Evolutionary conservation across 2,113 vertebrate species (phyloP), one percentile per base, ranked within the genome.

Genomic region (Chelonoidis abingdonii): DNA sequence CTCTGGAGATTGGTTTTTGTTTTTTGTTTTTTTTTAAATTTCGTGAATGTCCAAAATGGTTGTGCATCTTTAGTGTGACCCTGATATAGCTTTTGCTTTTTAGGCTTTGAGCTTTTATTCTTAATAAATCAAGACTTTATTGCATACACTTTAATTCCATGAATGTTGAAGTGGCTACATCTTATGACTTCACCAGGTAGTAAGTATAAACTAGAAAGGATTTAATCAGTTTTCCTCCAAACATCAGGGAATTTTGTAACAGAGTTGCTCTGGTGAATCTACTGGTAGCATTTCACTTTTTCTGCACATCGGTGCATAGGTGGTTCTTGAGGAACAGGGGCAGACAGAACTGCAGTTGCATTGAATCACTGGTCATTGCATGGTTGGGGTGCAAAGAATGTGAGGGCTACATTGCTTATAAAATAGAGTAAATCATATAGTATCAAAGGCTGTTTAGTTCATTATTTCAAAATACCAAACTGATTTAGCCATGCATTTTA

Each of bases 231-330:
- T 83, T 10, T 87, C 29, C 92, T 94, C 56, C 41, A 53, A 49
- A 29, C 91, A 89, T 86, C 56, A 87, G 69, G 29, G 87, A 76
- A 69, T 94, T 94, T 94, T 90, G 49, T 96, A 86, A 94, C 57
- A 10, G 11, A 62, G 72, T 83, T 92, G 0, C 47, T 27, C 72
- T 54, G 90, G 86, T 94, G 82, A 6, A 27, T 78, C 11, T 6
- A 78, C 10, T 78, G 41, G 41, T 13, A 47, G 41, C 41, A 27
- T 78, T 78, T 78, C 75, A 47, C 75, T 47, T 47, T 25, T 76
- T 3, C 41, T 78, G 38, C 12, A 47, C 4, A 47, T 24, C 41
- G 8, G 41, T 12, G 22, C 5, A 47, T 27, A 8, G 38, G 38
- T 44, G 24, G 72, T 41, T 76, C 72, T 44, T 76, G 75, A 78